Base-by-base conservation (phyloP, 2,113 vertebrate species). In the Myotis davidii region DNA sequence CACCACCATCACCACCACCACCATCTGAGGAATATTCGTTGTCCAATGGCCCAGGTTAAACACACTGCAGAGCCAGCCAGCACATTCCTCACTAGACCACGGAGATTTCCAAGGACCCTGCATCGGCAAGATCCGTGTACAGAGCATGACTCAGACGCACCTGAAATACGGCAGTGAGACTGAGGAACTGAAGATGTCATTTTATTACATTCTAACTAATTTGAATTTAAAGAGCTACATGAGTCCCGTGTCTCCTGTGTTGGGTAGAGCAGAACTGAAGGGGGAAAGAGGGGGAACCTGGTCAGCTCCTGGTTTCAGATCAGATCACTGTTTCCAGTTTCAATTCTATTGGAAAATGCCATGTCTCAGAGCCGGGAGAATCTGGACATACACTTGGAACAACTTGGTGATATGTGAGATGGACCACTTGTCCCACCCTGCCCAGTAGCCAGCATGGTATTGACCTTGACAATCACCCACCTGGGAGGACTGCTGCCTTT, bases 141-240 rank as follows among this genome's bases (percentile, higher is more conserved):
- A 10, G 0, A 39, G 0, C 5, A 2, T 48, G 64, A 50, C n/a
- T 54, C 34, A 83, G 32, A 32, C 59, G 54, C 3, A 48, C 21
- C 56, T 96, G 42, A 61, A 69, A 45, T 65, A 18, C 32, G 37
- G 39, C 70, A 61, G 32, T 65, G 77, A 74, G 64, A 54, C 16
- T 17, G 56, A 48, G 20, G 39, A 88, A 32, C 29, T 45, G 54
- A 59, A 82, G 27, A 18, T 69, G 73, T 67, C 59, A 73, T 48
- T 81, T 87, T 32, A 56, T 76, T 77, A 54, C 13, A 45, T 77
- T 42, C 69, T 94, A 88, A 65, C 65, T 34, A 59, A 81, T 52
- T 70, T 88, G 12, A 64, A 74, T 81, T 87, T 79, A 70, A 92
- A 65, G 27, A 82, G 27, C 25, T 70, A 3, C 12, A 21, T 2